Evolutionary conservation across 2,888 invertebrate genomes (phyloP), one percentile per base, ranked within the genome.

Genomic region (Heliconius cydno): DNA sequence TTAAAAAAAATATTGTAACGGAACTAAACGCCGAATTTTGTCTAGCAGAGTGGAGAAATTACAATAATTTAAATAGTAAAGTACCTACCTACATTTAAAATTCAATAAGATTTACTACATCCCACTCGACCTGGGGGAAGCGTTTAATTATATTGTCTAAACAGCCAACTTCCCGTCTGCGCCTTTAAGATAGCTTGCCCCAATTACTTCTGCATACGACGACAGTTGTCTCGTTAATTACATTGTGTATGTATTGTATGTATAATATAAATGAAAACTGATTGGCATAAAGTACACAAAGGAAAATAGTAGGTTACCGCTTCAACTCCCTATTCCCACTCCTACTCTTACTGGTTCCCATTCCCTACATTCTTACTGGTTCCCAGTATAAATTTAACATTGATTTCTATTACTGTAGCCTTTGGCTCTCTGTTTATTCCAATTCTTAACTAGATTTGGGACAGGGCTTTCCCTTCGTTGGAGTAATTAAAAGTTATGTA

Each of bases 171-270:
- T 75, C 75, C 46, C 73, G 80, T 46, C 80, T 77, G 80, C 63
- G 77, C 73, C 77, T 66, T n/a, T 30, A 41, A 77, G 80, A 80
- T 80, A 80, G 67, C 77, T 80, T 60, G 80, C 63, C 74, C 77
- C 68, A 77, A 73, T 80, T 80, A 80, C 65, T 72, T 41, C 77
- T 78, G 71, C 72, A 65, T 72, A 72, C 65, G 71, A 73, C 41
- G 71, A 77, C 74, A 68, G 25, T 57, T 68, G 28, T 30, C 63
- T 71, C 13, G 25, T 52, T 76, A 68, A 70, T 77, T 65, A 28
- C 74, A 34, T 68, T 68, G 65, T 41, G 63, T 9, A 28, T 41
- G 25, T 65, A 15, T 30, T 30, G 28, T 65, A 7, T n/a, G 38
- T 70, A 70, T 38, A 41, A n/a, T 38, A 70, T 41, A 41, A 41